Evolutionary conservation across 2,888 invertebrate species (phyloP).

Genomic region (Slavum lentiscoides): DNA sequence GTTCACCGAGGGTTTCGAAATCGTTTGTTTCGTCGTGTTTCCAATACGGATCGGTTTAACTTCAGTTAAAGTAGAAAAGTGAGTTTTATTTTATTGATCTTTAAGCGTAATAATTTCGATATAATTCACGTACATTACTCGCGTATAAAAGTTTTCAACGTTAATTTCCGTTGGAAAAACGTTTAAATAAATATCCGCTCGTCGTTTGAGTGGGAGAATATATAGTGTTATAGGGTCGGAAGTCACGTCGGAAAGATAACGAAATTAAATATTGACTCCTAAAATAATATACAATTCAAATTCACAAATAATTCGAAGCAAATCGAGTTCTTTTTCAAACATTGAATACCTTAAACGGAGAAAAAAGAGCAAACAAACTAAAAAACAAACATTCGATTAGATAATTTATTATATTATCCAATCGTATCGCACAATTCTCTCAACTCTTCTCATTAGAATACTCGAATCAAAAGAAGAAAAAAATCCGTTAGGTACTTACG

Average conservation of each 20-base stretch:
- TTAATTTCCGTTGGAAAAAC: slow-evolving; percentile 14
- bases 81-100: neutral
- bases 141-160: neutral
- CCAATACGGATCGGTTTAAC: neutral
- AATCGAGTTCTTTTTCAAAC: neutral
- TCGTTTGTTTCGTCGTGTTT: neutral
- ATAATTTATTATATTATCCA: too few species aligned
- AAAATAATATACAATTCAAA: neutral
- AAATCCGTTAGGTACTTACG: too few species aligned
- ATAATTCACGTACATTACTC: neutral
- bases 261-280: neutral
- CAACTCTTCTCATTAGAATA: too few species aligned
- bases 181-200: slow-evolving; percentile 1
- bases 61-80: neutral
- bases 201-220: neutral
- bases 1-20: neutral
- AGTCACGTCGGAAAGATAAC: neutral
- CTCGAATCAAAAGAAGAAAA: too few species aligned
- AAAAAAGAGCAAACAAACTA: too few species aligned
- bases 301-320: neutral
- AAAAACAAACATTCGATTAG: too few species aligned
- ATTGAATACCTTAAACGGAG: neutral
- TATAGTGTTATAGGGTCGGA: neutral
- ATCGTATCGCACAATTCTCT: too few species aligned
- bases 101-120: neutral